Conservation (phyloP, 2,113 vertebrate species). For the Rhegmatorhina hoffmannsi region DNA sequence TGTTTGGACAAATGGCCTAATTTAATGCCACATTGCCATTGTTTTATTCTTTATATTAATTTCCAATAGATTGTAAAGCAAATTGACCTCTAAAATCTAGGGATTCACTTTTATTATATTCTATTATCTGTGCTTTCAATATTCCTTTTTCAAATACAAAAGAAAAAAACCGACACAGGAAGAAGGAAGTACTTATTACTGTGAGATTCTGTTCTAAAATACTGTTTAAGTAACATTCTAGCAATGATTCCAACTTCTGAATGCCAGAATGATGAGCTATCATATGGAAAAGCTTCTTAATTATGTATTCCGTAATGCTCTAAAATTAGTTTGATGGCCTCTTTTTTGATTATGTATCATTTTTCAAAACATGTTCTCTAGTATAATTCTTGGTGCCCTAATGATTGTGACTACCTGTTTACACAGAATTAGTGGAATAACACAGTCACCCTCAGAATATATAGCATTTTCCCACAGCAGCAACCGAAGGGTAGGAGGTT, state of each 20-base stretch:
- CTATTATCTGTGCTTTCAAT: neutral
- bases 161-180: neutral
- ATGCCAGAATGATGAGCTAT: slow-evolving; percentile 37
- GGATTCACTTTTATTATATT: neutral
- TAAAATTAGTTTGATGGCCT: slow-evolving; percentile 32
- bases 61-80: neutral
- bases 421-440: neutral
- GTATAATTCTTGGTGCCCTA: neutral
- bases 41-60: slow-evolving; percentile 10
- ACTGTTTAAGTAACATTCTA: slow-evolving; percentile 5
- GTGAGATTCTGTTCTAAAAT: slow-evolving; percentile 3
- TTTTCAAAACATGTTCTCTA: slow-evolving; percentile 6
- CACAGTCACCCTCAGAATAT: neutral
- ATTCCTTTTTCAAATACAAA: neutral
- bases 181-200: slow-evolving; percentile 22
- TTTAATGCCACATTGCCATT: neutral
- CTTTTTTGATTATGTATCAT: neutral
- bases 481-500: neutral
- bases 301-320: slow-evolving; percentile 21
- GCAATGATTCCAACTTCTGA: neutral
- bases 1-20: neutral
- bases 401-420: neutral
- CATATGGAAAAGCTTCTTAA: slow-evolving; percentile 32
- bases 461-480: neutral
- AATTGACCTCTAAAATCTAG: slow-evolving; percentile 9